Conservation (phyloP, 1,140 invertebrate species). For the Colletes gigas region DNA sequence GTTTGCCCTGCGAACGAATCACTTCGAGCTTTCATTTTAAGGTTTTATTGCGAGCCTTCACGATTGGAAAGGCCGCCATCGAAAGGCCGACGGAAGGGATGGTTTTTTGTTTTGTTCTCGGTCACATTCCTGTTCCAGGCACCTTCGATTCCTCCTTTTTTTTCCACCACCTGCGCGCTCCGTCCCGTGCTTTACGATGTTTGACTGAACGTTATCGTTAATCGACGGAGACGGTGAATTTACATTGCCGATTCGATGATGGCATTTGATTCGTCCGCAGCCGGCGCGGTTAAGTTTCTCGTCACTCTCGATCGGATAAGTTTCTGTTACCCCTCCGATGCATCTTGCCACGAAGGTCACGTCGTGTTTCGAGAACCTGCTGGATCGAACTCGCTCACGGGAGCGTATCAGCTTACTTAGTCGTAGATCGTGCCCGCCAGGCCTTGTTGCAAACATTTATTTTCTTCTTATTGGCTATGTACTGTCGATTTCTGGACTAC, state of each 20-base stretch:
- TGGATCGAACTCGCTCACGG: slow-evolving; percentile 56
- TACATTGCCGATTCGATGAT: slow-evolving; percentile 37
- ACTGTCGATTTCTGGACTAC: slow-evolving; percentile 70
- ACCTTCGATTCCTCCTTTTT: background rate
- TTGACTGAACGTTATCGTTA: slow-evolving; percentile 45
- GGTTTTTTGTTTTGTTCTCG: background rate
- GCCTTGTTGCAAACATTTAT: slow-evolving; percentile 61
- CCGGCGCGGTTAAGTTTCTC: slow-evolving; percentile 33
- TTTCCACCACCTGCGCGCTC: too few species aligned
- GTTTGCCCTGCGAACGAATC: slow-evolving; percentile 60
- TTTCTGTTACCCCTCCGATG: slow-evolving; percentile 43
- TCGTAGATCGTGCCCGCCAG: slow-evolving; percentile 64
- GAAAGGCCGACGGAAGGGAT: background rate
- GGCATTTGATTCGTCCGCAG: slow-evolving; percentile 31
- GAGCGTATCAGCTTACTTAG: slow-evolving; percentile 65
- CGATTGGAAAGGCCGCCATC: background rate
- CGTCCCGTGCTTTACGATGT: slow-evolving; percentile 14
- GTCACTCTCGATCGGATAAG: slow-evolving; percentile 53
- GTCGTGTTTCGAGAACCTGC: slow-evolving; percentile 62
- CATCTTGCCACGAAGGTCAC: slow-evolving; percentile 52
- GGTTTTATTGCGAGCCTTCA: slow-evolving; percentile 59
- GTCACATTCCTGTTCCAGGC: slow-evolving; percentile 28
- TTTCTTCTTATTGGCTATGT: slow-evolving; percentile 67
- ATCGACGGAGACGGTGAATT: slow-evolving; percentile 31
- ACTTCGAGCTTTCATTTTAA: slow-evolving; percentile 54